Percentiles rank a stretch among this genome's conserved stretches.
These are phyloP conservation scores for Erinaceus europaeus DNA, from an alignment of 2,113 vertebrate species.

Conservation along the genomic window DNA sequence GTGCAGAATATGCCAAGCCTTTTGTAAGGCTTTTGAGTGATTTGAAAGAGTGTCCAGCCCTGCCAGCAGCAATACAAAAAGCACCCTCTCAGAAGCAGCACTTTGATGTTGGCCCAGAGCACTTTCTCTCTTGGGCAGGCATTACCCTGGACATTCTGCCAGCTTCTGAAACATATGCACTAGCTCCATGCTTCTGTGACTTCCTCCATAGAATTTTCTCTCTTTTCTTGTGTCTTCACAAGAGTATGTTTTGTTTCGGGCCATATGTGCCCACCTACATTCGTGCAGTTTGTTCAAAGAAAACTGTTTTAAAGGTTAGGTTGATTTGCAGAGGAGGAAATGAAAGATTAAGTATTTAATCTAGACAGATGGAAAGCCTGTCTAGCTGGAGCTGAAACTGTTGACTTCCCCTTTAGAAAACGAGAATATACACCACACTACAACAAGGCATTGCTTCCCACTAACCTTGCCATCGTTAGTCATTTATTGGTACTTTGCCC, in stretches of 20 bases:
- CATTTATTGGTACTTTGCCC: not conserved
- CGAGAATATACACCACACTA: not conserved
- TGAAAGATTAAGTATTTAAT: not conserved
- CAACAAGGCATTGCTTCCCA: not conserved
- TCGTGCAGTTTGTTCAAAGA: not conserved
- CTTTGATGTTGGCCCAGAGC: not conserved
- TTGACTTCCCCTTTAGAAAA: not conserved
- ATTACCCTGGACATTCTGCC: not conserved
- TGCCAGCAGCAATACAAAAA: not conserved
- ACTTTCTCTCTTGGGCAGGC: not conserved
- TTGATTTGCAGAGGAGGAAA: not conserved
- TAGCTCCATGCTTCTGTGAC: accelerated
- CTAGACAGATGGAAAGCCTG: not conserved
- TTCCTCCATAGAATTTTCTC: not conserved
- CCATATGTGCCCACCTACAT: too few relatives aligned
- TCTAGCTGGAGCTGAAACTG: not conserved
- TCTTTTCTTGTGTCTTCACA: not conserved
- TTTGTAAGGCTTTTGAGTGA: not conserved
- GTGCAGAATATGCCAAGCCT: not conserved
- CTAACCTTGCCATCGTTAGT: not conserved
- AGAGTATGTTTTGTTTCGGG: not conserved
- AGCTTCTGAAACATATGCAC: accelerated
- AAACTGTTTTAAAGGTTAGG: not conserved
- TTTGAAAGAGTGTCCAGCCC: not conserved
- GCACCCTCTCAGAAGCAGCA: not conserved